Conservation (phyloP, 2,888 invertebrate genomes). For the Prionchulus punctatus region DNA sequence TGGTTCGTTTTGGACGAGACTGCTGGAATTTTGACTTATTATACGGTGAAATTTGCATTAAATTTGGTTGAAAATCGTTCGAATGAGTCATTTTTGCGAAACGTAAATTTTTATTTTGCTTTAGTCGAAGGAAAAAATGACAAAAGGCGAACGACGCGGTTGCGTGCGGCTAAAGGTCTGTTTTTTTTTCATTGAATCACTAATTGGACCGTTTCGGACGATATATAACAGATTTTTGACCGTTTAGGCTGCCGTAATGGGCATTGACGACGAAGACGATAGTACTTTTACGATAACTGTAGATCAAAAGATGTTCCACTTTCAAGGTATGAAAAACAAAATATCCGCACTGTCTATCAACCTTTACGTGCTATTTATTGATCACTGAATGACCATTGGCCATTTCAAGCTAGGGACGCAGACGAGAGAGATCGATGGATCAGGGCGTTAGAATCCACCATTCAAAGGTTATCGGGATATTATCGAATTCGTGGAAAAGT, state of each 20-base stretch:
- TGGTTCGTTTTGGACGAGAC: constrained; percentile 98
- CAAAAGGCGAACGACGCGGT: constrained; percentile 82
- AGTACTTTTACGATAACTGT: constrained; percentile 97
- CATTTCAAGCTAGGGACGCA: constrained; percentile 63
- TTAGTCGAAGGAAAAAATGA: constrained; percentile 97
- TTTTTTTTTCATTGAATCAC: not conserved
- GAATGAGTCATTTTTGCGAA: not conserved
- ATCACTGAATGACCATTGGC: too few species aligned
- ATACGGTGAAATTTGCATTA: constrained; percentile 58
- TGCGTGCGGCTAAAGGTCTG: constrained; percentile 71
- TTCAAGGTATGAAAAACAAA: too few species aligned
- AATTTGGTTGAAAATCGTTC: not conserved
- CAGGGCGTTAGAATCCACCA: constrained; percentile 79
- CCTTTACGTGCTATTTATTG: too few species aligned
- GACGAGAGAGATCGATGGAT: constrained; percentile 94
- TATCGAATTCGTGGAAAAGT: constrained; percentile 17
- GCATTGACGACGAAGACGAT: constrained; percentile 91
- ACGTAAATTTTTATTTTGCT: constrained; percentile 15
- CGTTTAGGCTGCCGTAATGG: constrained; percentile 69
- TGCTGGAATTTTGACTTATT: constrained; percentile 85
- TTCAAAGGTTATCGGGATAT: constrained; percentile 36
- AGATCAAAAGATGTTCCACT: constrained; percentile 97
- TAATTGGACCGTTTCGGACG: too few species aligned
- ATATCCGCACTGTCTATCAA: too few species aligned
- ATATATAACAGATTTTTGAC: constrained; percentile 2